Base-by-base conservation (phyloP, 2,797 vertebrate species). In the Simalia tracyae region DNA sequence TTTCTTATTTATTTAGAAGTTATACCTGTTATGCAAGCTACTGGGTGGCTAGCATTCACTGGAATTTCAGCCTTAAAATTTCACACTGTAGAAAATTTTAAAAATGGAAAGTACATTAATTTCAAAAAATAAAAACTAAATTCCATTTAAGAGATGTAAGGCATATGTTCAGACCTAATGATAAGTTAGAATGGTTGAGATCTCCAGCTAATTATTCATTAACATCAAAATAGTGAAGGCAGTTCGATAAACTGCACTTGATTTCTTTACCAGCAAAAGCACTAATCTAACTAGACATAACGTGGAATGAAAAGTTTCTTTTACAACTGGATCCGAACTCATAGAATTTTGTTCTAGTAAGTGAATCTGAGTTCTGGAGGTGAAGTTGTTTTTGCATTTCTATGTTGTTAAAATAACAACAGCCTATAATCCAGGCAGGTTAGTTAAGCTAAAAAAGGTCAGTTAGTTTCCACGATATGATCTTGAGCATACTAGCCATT, bases 1-100 rank as follows among this genome's bases (percentile, higher is more conserved):
- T 88, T 87, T 59, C 60, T 59, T 92, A 94, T 91, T 91, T 31
- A 89, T 95, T 88, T 86, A 36, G 81, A 90, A 89, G 63, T 90
- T 88, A 6, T 50, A 12, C 66, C 89, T 92, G 17, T 94, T 95
- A 60, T 61, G 22, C 86, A 90, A 5, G 5, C 2, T 15, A 15
- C 6, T 64, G 31, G 36, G 59, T 1, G 36, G 12, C 11, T 63
- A 84, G 59, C 28, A 42, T 4, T 81, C 3, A 14, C 24, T 36
- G 10, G 15, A 36, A 60, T 42, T 60, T 28, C 22, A 28, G 22
- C 56, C 68, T 60, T 81, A 26, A 68, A 1, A 42, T 36, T 59
- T 59, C 59, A 22, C 63, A n/a, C 31, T 72, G 19, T 72, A 31
- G 5, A 76, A 22, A 15, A 89, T 86, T 17, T 4, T 3, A 66